Evolutionary conservation across 2,113 vertebrate genomes (phyloP), one percentile per base, ranked within the genome.

Genomic region (Pseudopodoces humilis): DNA sequence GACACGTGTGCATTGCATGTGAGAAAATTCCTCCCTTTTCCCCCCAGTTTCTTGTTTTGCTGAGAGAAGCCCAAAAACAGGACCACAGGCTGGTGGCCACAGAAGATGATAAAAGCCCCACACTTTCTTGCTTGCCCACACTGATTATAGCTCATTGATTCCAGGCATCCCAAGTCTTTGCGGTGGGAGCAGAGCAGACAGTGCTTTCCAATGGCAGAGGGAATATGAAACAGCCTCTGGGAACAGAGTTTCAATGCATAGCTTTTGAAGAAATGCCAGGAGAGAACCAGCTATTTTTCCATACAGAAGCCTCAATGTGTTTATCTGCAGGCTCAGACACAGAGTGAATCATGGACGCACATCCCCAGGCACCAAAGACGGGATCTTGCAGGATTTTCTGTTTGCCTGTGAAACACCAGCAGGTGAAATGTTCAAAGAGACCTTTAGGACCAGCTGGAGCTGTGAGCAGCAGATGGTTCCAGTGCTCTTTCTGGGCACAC

Each of bases 281-380:
- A 92, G 70, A 80, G 82, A 95, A 65, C n/a, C 60, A 79, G 89
- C 46, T 69, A 62, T 89, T 96, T 96, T 95, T 96, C 93, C 95
- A 93, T 52, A 84, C 90, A 86, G 82, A 88, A 94, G 93, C 59
- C 76, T 90, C 91, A 80, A 72, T 59, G 47, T 85, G 55, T 94
- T 95, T 91, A 94, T 95, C 88, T 88, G 88, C 79, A 88, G 83
- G 83, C 56, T 86, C 85, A 95, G 92, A 93, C 85, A 28, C n/a
- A 30, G 78, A 88, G 77, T 77, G 82, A 92, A 94, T 95, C 92
- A 90, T 64, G 72, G 76, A 81, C 84, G 60, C 93, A 71, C 53
- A 59, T 86, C 90, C 94, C 72, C 79, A 90, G 80, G 88, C 88
- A 93, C 72, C 49, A 23, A 63, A 83, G 68, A n/a, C 21, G 22